Evolutionary conservation across 1,140 invertebrate genomes (phyloP).

Genomic region (Drosophila repletoides): DNA sequence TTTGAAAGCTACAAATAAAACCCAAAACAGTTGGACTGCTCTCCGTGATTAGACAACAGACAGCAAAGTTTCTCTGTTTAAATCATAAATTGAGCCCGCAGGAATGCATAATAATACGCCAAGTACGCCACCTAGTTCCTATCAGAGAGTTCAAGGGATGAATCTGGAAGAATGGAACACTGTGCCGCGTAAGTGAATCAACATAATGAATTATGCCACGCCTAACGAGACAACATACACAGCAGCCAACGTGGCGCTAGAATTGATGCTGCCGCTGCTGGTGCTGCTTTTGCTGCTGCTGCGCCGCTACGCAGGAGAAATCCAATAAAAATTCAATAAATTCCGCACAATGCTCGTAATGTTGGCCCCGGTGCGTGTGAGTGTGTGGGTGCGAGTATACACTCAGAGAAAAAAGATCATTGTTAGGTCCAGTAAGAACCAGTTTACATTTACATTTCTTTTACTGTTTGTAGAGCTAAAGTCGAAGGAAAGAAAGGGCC

Average conservation of each 20-base stretch:
- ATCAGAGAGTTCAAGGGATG: not conserved
- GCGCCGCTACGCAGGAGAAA: constrained; percentile 50
- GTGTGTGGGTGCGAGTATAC: not conserved
- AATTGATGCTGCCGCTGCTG: constrained; percentile 11
- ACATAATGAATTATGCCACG: constrained; percentile 80
- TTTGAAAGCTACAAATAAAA: not conserved
- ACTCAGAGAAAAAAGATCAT: too few relatives aligned
- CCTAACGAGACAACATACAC: constrained; percentile 66
- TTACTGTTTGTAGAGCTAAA: too few relatives aligned
- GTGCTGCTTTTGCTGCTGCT: not conserved
- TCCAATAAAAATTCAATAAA: constrained; percentile 81
- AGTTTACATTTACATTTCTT: too few relatives aligned
- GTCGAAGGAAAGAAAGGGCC: too few relatives aligned
- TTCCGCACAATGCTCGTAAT: constrained; percentile 62
- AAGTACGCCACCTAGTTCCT: constrained; percentile 51
- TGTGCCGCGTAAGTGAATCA: constrained; percentile 46
- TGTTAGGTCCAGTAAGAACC: too few relatives aligned
- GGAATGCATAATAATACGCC: constrained; percentile 79
- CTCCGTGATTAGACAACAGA: constrained; percentile 47
- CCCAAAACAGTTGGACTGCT: constrained; percentile 26
- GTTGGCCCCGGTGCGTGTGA: constrained; percentile 6
- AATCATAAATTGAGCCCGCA: constrained; percentile 64
- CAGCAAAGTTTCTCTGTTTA: constrained; percentile 41
- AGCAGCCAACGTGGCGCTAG: constrained; percentile 60
- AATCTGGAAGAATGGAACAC: not conserved